Base-by-base conservation (phyloP, 2,797 vertebrate species). In the Benthosema pterotum region DNA sequence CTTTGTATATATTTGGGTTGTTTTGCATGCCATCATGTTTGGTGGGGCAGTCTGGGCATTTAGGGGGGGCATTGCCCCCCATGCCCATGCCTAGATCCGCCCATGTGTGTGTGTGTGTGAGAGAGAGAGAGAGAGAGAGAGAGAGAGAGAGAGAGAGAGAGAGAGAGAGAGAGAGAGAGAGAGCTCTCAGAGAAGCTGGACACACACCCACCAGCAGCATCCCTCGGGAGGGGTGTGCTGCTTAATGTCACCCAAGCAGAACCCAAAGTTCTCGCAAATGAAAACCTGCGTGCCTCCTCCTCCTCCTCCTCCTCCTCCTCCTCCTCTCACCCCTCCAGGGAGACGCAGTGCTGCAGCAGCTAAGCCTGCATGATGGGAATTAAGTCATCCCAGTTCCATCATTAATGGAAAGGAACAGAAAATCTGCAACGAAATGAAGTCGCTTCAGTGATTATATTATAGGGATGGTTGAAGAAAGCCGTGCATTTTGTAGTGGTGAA, bases 241-340 rank as follows among this genome's bases (percentile, higher is more conserved):
- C 49, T 67, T 55, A 63, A 66, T 63, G 71, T 68, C 59, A 65
- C 32, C 49, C 18, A 9, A 69, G 52, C 46, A 55, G 42, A 59
- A 48, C 15, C 5, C n/a, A 54, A 59, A 63, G 58, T 75, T 68
- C 42, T 72, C 70, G 19, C 52, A 15, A n/a, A 52, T 63, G 63
- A 57, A n/a, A 58, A 57, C 48, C 18, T 38, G 9, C 17, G 7
- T 50, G 51, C 32, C 14, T 53, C n/a, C 38, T 19, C 52, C 32
- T n/a, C n/a, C n/a, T n/a, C n/a, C n/a, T n/a, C n/a, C n/a, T n/a
- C n/a, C n/a, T n/a, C n/a, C n/a, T n/a, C n/a, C n/a, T n/a, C 32
- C 14, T 53, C n/a, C 38, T 19, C 52, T n/a, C 32, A 5, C 52
- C 11, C n/a, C 32, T 4, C 45, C 57, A 58, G 12, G 53, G 8